These are phyloP conservation scores for Cecidostiba fungosa DNA, from an alignment of 2,888 invertebrate species.

Conservation along the genomic window DNA sequence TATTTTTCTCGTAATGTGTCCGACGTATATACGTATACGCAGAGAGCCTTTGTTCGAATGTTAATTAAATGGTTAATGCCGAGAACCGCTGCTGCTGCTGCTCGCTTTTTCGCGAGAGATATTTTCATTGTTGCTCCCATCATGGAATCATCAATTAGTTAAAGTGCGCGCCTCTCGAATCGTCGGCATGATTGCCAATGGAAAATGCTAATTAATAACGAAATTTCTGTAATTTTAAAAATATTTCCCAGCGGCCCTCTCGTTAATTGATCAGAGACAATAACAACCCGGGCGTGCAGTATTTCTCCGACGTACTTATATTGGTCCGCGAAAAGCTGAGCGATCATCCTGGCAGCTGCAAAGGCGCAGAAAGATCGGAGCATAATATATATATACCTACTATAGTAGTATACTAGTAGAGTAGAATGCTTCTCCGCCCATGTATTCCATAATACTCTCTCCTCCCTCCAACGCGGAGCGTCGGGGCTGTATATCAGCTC, in stretches of 20 bases:
- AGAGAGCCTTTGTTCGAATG: neutral
- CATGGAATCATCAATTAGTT: slow-evolving; percentile 9
- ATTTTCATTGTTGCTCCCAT: neutral
- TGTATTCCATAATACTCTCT: too few relatives aligned
- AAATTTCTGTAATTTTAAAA: neutral
- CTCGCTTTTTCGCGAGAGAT: slow-evolving; percentile 3
- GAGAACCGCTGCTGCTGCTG: neutral
- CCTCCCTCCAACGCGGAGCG: too few relatives aligned
- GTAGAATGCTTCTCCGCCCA: neutral
- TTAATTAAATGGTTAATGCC: slow-evolving; percentile 7
- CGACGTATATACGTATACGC: neutral
- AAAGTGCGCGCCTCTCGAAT: neutral
- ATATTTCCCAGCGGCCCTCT: neutral
- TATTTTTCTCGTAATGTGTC: neutral
- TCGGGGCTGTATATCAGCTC: too few relatives aligned
- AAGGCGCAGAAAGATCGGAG: slow-evolving; percentile 7
- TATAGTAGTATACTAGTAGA: too few relatives aligned
- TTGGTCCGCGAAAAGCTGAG: too few relatives aligned
- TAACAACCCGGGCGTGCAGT: too few relatives aligned
- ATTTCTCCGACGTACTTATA: too few relatives aligned
- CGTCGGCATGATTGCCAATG: neutral
- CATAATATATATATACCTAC: too few relatives aligned
- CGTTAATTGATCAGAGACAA: neutral
- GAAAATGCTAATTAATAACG: neutral
- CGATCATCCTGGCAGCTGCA: slow-evolving; percentile 20